Percentiles rank a stretch among this genome's conserved stretches.
phyloP scores from a whole-genome alignment of 2,888 invertebrate genomes.

The Acanthoscelides obtectus region DNA sequence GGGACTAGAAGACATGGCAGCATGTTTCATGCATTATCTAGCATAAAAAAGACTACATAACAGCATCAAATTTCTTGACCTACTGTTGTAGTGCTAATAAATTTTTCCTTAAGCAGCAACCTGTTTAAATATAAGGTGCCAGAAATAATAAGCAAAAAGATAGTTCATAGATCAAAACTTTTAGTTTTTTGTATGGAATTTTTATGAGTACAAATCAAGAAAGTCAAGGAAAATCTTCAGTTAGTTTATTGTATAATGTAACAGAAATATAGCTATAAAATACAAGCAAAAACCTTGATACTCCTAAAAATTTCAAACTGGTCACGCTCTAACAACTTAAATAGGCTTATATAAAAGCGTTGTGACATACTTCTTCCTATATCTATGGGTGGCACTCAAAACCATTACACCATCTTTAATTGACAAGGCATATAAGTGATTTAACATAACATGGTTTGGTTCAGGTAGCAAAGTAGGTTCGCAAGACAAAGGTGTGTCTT shows the following conservation, averaged over 20 bases:
- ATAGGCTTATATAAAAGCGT: constrained; percentile 98
- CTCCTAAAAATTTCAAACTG: not conserved
- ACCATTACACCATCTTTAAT: constrained; percentile 99
- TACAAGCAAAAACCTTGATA: not conserved
- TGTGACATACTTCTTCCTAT: constrained; percentile 98
- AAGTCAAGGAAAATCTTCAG: not conserved
- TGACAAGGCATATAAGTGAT: constrained; percentile 98
- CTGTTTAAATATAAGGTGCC: too few relatives aligned
- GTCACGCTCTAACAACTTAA: constrained; percentile 44
- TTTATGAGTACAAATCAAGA: too few relatives aligned
- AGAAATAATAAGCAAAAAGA: too few relatives aligned
- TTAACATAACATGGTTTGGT: constrained; percentile 99
- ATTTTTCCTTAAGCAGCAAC: too few relatives aligned
- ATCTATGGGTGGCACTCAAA: constrained; percentile 95
- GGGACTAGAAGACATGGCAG: too few relatives aligned
- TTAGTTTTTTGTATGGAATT: too few relatives aligned
- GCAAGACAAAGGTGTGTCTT: constrained; percentile 95
- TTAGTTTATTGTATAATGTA: not conserved
- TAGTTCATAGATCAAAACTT: too few relatives aligned
- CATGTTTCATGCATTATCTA: too few relatives aligned
- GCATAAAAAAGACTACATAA: too few relatives aligned
- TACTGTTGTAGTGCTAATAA: too few relatives aligned
- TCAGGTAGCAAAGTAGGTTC: constrained; percentile 98
- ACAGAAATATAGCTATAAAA: not conserved
- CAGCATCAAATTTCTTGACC: too few relatives aligned